Evolutionary conservation across 2,113 vertebrate species (phyloP), one percentile per base, ranked within the genome.

Genomic region (Merops nubicus): DNA sequence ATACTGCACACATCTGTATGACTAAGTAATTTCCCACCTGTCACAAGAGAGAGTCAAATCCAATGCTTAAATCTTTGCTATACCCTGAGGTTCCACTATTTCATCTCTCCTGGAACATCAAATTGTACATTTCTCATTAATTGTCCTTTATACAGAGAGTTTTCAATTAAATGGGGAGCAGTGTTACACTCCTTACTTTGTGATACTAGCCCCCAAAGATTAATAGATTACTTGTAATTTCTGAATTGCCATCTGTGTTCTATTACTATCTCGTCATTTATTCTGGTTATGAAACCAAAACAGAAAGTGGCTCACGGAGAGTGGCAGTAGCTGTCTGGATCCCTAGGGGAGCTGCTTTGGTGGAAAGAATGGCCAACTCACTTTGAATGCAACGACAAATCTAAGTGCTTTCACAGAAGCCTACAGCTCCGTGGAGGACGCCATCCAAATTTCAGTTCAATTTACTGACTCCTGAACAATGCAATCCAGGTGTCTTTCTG

Each of bases 151-250:
- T 91, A 84, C 23, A 74, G 80, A 96, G 95, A 89, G 63, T 97
- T 97, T 98, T 88, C 97, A 97, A 97, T 98, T 98, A 98, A 97
- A 94, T 45, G 81, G 86, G 95, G 97, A 98, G 78, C 86, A 89
- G 81, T 88, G 96, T 96, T 97, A 82, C 86, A 91, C 88, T 97
- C 97, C 97, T 98, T 97, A 96, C 87, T 97, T 96, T 93, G 95
- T 96, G 96, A 96, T 98, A 98, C 94, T 97, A 96, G 91, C 92
- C 98, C 91, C 96, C n/a, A 85, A 95, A 97, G 98, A 98, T 97
- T 97, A 98, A 98, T 98, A 96, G 68, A 95, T 94, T 88, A 91
- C 86, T 96, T 40, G 60, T 83, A 95, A 95, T 93, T 96, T 87
- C 88, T 94, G 87, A 97, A 83, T 92, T 78, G 56, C 91, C 38